Evolutionary conservation across 2,888 invertebrate genomes (phyloP).

Genomic region (Tenthredo mesomela): DNA sequence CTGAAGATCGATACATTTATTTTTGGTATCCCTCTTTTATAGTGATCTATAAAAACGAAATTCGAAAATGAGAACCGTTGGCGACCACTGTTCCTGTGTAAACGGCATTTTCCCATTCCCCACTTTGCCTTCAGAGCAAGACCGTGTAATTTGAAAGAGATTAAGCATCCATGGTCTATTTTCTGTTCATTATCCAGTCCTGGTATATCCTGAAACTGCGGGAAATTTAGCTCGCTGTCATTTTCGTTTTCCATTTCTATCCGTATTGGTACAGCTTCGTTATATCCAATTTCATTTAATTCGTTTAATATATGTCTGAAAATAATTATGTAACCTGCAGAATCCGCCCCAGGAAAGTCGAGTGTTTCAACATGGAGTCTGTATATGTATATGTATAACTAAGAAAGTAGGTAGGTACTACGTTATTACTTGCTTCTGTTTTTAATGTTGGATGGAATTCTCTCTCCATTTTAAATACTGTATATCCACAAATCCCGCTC

Average conservation of each 20-base stretch:
- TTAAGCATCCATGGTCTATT: conserved; percentile 34
- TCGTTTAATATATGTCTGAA: not conserved
- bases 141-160: conserved; percentile 38
- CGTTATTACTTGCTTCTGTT: conserved; percentile 16
- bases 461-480: not conserved
- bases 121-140: not conserved
- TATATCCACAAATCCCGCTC: not conserved
- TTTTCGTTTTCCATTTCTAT: conserved; percentile 11
- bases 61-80: conserved; percentile 2
- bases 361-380: not conserved
- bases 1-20: not conserved
- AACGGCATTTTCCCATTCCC: not conserved
- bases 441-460: not conserved
- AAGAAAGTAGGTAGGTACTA: not conserved
- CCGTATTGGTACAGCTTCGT: conserved; percentile 8
- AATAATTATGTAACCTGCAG: conserved; percentile 25
- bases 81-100: not conserved
- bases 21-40: not conserved
- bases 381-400: not conserved
- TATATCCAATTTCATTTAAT: conserved; percentile 29
- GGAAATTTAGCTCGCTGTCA: not conserved
- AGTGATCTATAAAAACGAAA: not conserved
- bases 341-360: not conserved
- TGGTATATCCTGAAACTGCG: not conserved
- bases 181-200: conserved; percentile 25